phyloP scores from a whole-genome alignment of 2,797 vertebrate genomes.

The Channa striata region DNA sequence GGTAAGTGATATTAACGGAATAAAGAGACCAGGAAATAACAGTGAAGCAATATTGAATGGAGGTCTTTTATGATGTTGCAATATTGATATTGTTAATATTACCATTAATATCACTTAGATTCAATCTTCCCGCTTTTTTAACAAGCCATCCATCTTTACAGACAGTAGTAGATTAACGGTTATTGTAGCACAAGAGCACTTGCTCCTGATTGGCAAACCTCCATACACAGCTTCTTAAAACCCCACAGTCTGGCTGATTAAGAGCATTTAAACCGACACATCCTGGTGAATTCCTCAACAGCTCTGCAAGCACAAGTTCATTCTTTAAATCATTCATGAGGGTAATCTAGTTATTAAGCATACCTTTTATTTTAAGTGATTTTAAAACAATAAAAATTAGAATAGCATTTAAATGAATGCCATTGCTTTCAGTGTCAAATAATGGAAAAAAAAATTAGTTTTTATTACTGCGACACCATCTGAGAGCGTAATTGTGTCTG shows the following conservation, averaged over 20 bases:
- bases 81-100: conserved; percentile 8
- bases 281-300: conserved; percentile 28
- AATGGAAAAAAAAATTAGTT: conserved; percentile 16
- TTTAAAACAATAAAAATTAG: conserved; percentile 4
- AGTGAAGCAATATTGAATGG: conserved; percentile 17
- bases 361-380: not conserved
- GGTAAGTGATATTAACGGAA: conserved; percentile 11
- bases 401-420: conserved; percentile 9
- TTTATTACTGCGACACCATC: conserved; percentile 29
- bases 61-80: conserved; percentile 11
- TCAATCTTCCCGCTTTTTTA: conserved; percentile 37
- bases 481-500: conserved; percentile 11
- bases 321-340: conserved; percentile 30
- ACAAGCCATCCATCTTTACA: conserved; percentile 38
- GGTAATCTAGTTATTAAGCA: conserved; percentile 5
- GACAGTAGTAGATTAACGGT: conserved; percentile 41
- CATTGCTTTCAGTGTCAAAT: conserved; percentile 31
- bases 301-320: conserved; percentile 24
- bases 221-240: conserved; percentile 56
- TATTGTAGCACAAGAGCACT: conserved; percentile 36
- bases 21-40: conserved; percentile 4
- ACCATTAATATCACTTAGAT: not conserved
- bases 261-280: conserved; percentile 45
- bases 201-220: conserved; percentile 51
- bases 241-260: conserved; percentile 54